A percentile compares a stretch with the other conserved stretches of the same genome.
These are phyloP conservation scores for Zonitis immaculata DNA, from an alignment of 2,888 invertebrate species.

Conservation along the genomic window DNA sequence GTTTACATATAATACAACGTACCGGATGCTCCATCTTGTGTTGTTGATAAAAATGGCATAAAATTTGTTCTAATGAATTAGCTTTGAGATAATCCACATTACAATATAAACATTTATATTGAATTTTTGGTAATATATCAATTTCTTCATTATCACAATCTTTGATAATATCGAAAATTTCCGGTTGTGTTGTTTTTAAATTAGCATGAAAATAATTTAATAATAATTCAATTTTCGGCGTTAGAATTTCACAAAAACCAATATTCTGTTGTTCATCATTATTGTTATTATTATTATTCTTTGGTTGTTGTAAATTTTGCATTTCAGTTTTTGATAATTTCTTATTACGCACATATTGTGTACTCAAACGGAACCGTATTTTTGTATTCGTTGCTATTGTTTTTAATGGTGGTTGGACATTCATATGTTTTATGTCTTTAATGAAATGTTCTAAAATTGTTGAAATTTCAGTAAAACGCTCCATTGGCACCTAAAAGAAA, in stretches of 20 bases:
- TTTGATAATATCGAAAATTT: not conserved
- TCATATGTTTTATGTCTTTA: not conserved
- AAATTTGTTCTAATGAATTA: not conserved
- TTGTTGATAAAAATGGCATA: not conserved
- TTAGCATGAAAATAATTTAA: not conserved
- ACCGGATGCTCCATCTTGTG: not conserved
- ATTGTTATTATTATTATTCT: not conserved
- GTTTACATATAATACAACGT: not conserved
- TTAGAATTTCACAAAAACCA: not conserved
- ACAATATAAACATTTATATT: not conserved
- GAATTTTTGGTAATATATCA: not conserved
- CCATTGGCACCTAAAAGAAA: too few species aligned
- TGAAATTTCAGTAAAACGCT: not conserved
- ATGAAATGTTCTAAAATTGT: not conserved
- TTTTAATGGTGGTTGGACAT: not conserved
- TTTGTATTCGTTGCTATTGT: not conserved
- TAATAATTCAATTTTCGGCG: not conserved
- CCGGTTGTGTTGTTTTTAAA: not conserved
- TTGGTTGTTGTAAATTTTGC: too few species aligned
- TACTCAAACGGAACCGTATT: not conserved
- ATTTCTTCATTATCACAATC: not conserved
- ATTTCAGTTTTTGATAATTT: not conserved
- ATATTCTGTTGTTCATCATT: not conserved
- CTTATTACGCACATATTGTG: not conserved
- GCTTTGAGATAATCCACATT: not conserved